Evolutionary conservation across 2,888 invertebrate genomes (phyloP).

Genomic region (Pterostichus niger): DNA sequence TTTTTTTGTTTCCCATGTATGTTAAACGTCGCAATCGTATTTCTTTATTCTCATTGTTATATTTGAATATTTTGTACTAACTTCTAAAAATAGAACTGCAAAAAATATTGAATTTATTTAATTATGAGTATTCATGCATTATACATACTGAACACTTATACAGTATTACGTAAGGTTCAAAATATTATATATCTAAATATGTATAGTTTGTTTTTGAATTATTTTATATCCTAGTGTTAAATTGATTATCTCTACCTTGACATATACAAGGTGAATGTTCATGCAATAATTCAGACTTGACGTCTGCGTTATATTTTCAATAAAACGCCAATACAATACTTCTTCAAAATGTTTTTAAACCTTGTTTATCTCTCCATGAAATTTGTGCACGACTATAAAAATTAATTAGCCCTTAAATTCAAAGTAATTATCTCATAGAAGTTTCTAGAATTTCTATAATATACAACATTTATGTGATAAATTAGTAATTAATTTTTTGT

Average conservation of each 20-base stretch:
- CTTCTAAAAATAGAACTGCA: background rate
- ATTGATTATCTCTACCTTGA: background rate
- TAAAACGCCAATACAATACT: background rate
- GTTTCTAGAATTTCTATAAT: no score
- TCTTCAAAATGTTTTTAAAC: no score
- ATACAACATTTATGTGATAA: background rate
- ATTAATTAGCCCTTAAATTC: no score
- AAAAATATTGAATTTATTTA: background rate
- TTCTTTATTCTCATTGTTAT: background rate
- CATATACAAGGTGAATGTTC: background rate
- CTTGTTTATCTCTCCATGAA: no score
- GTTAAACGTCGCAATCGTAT: background rate
- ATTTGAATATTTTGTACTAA: conserved; percentile 2
- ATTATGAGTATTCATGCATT: background rate
- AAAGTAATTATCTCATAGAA: no score
- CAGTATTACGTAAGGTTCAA: background rate
- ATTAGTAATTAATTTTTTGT: background rate
- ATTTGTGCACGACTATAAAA: no score
- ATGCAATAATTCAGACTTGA: background rate
- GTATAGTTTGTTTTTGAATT: background rate
- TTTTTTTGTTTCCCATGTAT: conserved; percentile 21
- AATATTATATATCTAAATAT: no score
- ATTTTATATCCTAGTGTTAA: background rate
- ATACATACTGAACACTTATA: background rate
- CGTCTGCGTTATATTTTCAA: background rate